phyloP scores from a whole-genome alignment of 2,888 invertebrate genomes.

The Tinea trinotella region DNA sequence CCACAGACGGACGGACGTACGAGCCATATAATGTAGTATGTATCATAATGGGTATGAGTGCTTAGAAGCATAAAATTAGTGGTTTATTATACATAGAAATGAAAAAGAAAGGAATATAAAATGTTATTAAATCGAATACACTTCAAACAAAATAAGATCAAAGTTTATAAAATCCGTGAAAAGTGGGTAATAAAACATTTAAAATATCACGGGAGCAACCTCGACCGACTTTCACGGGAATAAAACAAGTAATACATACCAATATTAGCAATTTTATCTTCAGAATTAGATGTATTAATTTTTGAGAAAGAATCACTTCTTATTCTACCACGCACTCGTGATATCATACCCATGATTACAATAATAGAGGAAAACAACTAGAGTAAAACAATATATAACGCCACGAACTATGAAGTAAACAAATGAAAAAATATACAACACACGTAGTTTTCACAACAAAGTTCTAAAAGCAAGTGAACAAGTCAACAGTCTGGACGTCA shows the following conservation, averaged over 20 bases:
- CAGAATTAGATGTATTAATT: slow-evolving; percentile 72
- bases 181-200: not conserved
- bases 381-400: slow-evolving; percentile 2
- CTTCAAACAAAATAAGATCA: no score
- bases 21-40: no score
- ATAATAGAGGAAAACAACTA: not conserved
- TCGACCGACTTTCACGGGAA: slow-evolving; percentile 2
- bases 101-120: no score
- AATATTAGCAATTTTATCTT: slow-evolving; percentile 80
- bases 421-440: no score
- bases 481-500: slow-evolving; percentile 43
- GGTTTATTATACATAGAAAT: no score
- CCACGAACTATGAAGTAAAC: not conserved
- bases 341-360: slow-evolving; percentile 78
- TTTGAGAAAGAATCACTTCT: slow-evolving; percentile 76
- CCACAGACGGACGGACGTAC: no score
- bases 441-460: not conserved
- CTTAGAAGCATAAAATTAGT: no score
- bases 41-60: no score
- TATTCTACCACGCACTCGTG: slow-evolving; percentile 77
- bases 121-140: no score
- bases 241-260: slow-evolving; percentile 66
- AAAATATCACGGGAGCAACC: not conserved
- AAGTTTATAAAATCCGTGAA: not conserved
- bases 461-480: slow-evolving; percentile 15